Conservation (phyloP, 1,140 invertebrate genomes). For the Musca vetustissima region DNA sequence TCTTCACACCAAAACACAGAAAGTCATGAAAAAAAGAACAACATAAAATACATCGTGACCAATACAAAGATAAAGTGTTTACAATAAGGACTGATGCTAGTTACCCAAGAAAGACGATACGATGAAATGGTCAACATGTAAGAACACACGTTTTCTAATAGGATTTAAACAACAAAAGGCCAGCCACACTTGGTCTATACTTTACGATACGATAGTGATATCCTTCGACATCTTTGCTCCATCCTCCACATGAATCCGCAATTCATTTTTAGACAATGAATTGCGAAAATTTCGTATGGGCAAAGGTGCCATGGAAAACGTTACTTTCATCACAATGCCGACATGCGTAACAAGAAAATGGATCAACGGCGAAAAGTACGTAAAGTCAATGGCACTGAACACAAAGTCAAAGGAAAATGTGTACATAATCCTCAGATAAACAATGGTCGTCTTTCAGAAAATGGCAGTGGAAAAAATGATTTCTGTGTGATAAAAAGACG, state of each 20-base stretch:
- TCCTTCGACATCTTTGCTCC: background rate
- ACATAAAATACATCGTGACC: constrained; percentile 8
- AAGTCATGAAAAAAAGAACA: no score
- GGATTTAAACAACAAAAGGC: constrained; percentile 23
- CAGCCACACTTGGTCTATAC: no score
- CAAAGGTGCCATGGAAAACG: background rate
- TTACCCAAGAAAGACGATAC: background rate
- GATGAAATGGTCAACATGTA: background rate
- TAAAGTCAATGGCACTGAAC: no score
- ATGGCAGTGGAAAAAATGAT: no score
- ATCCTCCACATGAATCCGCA: background rate
- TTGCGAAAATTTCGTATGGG: no score
- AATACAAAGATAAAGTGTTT: constrained; percentile 18
- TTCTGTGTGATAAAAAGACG: constrained; percentile 9
- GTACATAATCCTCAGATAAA: constrained; percentile 3
- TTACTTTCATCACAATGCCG: background rate
- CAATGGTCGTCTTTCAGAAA: background rate
- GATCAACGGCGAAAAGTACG: no score
- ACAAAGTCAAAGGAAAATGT: no score
- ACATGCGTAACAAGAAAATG: constrained; percentile 4
- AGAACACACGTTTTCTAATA: constrained; percentile 31
- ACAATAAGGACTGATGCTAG: background rate
- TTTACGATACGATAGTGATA: background rate
- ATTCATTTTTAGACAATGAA: constrained; percentile 5
- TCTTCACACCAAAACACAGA: no score